Base-by-base conservation (phyloP, 2,888 invertebrate genomes). In the Dexiosoma caninum region DNA sequence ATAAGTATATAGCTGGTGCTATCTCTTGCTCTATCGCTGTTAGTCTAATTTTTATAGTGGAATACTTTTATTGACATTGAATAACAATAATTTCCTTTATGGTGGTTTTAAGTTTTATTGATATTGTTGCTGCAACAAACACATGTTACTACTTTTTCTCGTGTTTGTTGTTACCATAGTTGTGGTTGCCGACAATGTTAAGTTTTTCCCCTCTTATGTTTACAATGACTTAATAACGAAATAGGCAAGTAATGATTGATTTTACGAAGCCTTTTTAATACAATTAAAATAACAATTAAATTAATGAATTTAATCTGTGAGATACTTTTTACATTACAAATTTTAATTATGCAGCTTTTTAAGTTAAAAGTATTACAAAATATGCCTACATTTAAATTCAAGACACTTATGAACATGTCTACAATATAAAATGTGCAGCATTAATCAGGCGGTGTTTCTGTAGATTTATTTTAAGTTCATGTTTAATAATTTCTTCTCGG, bases 81-180 rank as follows among this genome's bases (percentile, higher is more conserved):
- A 78, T 37, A 55, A 57, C 67, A 78, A 55, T 74, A 64, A 79
- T 74, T 74, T 69, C 69, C 69, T 21, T 69, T 74, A 49, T 78
- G 37, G 23, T 16, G 46, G 35, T 19, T 67, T 59, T 35, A 42
- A 32, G 51, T 27, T 51, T 60, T 60, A 44, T 53, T 69, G 23
- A 35, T 66, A 40, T 49, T 46, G 46, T 49, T 55, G 53, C 7
- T 21, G 14, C 32, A 27, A 16, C 10, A 42, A 40, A 40, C 19
- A 42, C 49, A 8, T 10, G 32, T 16, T 32, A 8, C 32, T 53
- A 53, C 16, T 42, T 42, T 42, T 7, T 42, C 7, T 42, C 40
- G 16, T 42, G 16, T 16, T 16, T 16, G 16, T 42, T 42, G 40
- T 42, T 42, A 6, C n/a, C n/a, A n/a, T 42, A 14, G 6, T 1